Base-by-base conservation (phyloP, 2,797 vertebrate species). In the Dryobates pubescens region DNA sequence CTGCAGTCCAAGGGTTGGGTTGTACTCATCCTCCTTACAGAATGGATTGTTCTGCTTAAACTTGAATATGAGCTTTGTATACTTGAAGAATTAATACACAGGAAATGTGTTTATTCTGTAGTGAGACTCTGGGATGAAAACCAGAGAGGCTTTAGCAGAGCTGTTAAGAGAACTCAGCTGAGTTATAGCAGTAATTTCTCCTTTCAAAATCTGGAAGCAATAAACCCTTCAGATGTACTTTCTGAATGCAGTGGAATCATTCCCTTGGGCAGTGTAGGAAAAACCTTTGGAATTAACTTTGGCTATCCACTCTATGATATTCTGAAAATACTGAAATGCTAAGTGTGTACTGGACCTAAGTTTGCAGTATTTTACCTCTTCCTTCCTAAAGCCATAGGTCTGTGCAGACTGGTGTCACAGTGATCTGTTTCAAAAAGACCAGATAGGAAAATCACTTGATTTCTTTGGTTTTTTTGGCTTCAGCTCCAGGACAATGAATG, bases 191-290 rank as follows among this genome's bases (percentile, higher is more conserved):
- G 75, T 62, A 57, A 90, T 89, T 95, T 88, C 41, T 91, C n/a
- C 30, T 91, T 88, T 84, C 18, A 62, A 67, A 93, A 80, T 88
- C 84, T 92, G 95, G 93, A 93, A 91, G 41, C 72, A 79, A 82
- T 95, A 74, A 90, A 74, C 51, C 64, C 29, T 56, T 86, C 14
- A 69, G 30, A 85, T 82, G 47, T 71, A 45, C 80, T 88, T 91
- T 91, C 36, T 4, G 20, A 88, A 74, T 86, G 36, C 43, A 65
- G 27, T 32, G 13, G 32, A 82, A 69, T 90, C 43, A 71, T 34
- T 90, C 75, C 56, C 69, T 69, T 74, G 84, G 62, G 75, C 38
- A 80, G 67, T 20, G 15, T n/a, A 51, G 4, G 1, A 45, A 58
- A 93, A 51, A 1, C 16, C 43, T 64, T 38, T 65, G 41, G 65